Evolutionary conservation across 2,113 vertebrate species (phyloP).

Genomic region (Recurvirostra avosetta): DNA sequence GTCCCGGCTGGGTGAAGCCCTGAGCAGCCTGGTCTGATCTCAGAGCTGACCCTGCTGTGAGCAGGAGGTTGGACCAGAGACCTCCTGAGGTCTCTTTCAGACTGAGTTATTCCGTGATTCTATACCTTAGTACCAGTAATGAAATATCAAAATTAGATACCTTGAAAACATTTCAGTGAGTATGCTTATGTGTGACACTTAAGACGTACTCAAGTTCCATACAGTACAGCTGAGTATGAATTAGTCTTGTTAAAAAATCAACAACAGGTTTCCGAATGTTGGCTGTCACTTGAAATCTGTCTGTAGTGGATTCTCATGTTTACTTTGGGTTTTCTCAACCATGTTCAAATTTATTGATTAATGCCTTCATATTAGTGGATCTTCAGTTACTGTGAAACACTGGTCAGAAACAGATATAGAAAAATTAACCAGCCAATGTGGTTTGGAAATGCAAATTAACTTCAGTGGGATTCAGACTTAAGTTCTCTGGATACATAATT

Average conservation of each 20-base stretch:
- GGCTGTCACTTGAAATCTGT: neutral
- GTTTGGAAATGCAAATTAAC: neutral
- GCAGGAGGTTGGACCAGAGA: neutral
- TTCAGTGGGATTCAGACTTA: neutral
- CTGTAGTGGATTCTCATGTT: neutral
- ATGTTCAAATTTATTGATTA: neutral
- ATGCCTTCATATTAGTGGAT: neutral
- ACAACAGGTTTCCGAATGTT: fast-evolving
- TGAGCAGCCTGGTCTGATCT: neutral
- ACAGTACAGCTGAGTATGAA: neutral
- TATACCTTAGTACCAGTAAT: neutral
- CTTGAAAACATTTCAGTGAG: neutral
- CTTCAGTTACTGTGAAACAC: neutral
- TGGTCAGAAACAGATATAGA: neutral
- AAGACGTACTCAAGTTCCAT: neutral
- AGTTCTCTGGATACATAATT: neutral
- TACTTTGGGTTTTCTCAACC: neutral
- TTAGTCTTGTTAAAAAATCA: neutral
- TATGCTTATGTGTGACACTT: neutral
- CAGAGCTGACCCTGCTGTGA: neutral
- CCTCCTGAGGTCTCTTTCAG: neutral
- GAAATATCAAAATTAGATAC: neutral
- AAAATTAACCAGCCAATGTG: neutral
- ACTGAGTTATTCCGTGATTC: neutral
- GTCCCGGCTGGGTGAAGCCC: fast-evolving